Percentiles rank a stretch among this genome's conserved stretches.
These are phyloP conservation scores for Tolmerus cingulatus DNA, from an alignment of 2,888 invertebrate genomes.

Conservation along the genomic window DNA sequence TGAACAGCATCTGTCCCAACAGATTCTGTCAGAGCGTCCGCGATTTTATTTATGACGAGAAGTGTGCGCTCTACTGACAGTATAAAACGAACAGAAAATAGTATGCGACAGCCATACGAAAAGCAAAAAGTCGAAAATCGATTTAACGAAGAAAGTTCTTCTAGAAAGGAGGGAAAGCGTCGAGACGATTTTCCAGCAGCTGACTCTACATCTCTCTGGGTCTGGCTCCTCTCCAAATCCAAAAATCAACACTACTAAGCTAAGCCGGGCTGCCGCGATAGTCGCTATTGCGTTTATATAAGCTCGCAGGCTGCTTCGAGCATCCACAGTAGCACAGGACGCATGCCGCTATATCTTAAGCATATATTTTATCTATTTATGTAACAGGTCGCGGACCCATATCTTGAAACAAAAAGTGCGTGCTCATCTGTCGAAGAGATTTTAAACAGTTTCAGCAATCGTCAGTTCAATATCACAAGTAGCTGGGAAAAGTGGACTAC, in stretches of 20 bases:
- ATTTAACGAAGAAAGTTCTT: conserved; percentile 15
- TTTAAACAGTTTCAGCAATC: conserved; percentile 72
- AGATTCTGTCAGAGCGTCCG: conserved; percentile 11
- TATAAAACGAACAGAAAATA: conserved; percentile 9
- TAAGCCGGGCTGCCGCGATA: conserved; percentile 14
- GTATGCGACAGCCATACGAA: background rate
- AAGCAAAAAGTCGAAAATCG: conserved; percentile 22
- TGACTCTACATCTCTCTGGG: conserved; percentile 29
- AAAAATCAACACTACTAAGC: conserved; percentile 30
- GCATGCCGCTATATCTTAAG: conserved; percentile 22
- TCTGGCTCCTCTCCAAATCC: conserved; percentile 49
- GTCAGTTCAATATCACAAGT: conserved; percentile 71
- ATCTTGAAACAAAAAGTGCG: conserved; percentile 74
- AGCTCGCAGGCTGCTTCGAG: background rate
- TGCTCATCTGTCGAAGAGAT: conserved; percentile 73
- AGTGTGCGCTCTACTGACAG: background rate
- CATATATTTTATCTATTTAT: conserved; percentile 55
- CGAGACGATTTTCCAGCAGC: conserved; percentile 4
- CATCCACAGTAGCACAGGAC: conserved; percentile 27
- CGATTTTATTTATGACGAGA: conserved; percentile 26
- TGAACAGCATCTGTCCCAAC: background rate
- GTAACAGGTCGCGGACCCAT: conserved; percentile 71
- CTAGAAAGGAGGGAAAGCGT: background rate
- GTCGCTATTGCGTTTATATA: conserved; percentile 22
- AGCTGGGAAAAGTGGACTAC: conserved; percentile 78